Evolutionary conservation across 2,113 vertebrate genomes (phyloP).

Genomic region (Progne subis): DNA sequence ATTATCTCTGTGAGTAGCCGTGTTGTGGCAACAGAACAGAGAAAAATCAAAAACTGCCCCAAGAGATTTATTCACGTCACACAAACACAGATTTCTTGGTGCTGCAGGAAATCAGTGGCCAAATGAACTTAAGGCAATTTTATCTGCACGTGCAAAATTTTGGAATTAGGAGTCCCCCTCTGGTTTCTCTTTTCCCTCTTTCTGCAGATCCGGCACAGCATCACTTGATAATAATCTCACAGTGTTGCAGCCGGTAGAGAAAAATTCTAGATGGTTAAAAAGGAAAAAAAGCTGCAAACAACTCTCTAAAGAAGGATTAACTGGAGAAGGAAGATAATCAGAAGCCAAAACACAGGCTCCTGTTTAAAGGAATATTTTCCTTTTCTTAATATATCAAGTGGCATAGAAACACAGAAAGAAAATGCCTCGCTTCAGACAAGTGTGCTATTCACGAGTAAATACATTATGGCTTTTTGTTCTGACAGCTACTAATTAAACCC

Average conservation of each 20-base stretch:
- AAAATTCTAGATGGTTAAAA: neutral
- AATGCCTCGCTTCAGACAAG: neutral
- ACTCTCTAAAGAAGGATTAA: neutral
- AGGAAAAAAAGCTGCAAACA: neutral
- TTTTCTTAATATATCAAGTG: neutral
- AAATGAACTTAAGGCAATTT: neutral
- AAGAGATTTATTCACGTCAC: neutral
- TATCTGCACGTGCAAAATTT: neutral
- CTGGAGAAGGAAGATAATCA: neutral
- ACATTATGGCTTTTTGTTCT: neutral
- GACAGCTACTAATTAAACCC: slow-evolving; percentile 14
- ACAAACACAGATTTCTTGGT: neutral
- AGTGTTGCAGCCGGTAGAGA: neutral
- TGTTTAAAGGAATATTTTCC: neutral
- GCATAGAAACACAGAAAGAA: neutral
- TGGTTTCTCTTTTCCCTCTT: neutral
- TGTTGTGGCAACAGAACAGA: fast-evolving
- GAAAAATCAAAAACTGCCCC: neutral
- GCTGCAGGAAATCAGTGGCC: neutral
- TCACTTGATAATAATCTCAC: neutral
- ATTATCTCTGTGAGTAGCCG: fast-evolving
- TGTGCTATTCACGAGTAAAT: neutral
- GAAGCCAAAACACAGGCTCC: neutral
- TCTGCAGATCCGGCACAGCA: neutral
- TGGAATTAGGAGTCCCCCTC: neutral